Evolutionary conservation across 2,797 vertebrate species (phyloP).

Genomic region (Avahi laniger): DNA sequence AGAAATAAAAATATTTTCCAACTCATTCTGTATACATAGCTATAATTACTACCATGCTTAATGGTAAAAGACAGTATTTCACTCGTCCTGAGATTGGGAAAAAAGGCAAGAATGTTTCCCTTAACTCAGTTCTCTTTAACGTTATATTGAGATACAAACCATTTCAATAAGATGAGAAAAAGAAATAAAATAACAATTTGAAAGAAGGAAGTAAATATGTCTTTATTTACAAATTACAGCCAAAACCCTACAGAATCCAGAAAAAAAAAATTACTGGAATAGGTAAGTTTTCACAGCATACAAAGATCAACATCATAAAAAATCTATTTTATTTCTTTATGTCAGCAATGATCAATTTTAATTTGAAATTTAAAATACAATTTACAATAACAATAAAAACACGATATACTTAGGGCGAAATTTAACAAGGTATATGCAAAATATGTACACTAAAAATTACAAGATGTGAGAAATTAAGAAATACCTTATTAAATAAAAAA

Average conservation of each 20-base stretch:
- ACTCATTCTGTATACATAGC: neutral
- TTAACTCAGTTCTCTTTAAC: neutral
- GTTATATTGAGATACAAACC: neutral
- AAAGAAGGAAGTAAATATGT: neutral
- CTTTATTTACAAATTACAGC: neutral
- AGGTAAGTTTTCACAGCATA: too few relatives aligned
- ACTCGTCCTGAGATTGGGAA: rapidly evolving
- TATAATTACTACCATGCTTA: neutral
- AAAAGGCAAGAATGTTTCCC: neutral
- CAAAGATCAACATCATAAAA: too few relatives aligned
- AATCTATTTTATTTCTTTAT: too few relatives aligned
- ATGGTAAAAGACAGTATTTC: neutral
- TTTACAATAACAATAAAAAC: too few relatives aligned
- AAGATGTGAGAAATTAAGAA: too few relatives aligned
- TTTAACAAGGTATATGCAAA: too few relatives aligned
- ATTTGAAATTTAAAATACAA: too few relatives aligned
- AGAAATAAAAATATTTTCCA: neutral
- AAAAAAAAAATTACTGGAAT: too few relatives aligned
- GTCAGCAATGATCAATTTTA: too few relatives aligned
- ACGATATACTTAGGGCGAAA: too few relatives aligned
- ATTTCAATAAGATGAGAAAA: neutral
- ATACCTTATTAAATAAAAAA: too few relatives aligned
- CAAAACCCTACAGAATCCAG: neutral
- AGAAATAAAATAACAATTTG: neutral
- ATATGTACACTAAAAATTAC: too few relatives aligned